Conservation (phyloP, 2,113 vertebrate genomes). For the Martes martes region DNA sequence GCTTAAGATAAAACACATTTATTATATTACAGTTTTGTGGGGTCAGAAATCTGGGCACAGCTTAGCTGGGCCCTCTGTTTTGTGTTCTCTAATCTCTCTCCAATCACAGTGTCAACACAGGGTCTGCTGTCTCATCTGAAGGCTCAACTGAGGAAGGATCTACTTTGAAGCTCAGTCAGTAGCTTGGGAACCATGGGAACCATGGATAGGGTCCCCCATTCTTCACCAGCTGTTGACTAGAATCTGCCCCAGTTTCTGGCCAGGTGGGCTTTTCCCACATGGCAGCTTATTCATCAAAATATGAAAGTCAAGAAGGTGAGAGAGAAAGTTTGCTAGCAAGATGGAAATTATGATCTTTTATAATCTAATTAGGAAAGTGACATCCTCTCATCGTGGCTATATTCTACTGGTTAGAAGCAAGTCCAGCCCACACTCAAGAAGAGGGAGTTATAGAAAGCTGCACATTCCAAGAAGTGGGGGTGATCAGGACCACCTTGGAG, state of each 20-base stretch:
- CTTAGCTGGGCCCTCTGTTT: not conserved
- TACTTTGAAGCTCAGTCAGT: not conserved
- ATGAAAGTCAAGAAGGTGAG: not conserved
- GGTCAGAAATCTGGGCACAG: not conserved
- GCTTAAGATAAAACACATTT: not conserved
- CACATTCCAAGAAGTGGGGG: not conserved
- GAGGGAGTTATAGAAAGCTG: not conserved
- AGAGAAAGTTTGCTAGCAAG: not conserved
- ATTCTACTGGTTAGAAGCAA: not conserved
- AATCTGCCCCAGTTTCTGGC: not conserved
- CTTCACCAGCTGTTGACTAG: not conserved
- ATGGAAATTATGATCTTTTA: not conserved
- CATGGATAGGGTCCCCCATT: not conserved
- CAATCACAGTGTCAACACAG: not conserved
- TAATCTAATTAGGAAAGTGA: not conserved
- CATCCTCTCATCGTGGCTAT: not conserved
- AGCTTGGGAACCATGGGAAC: no score
- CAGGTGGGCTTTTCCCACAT: not conserved
- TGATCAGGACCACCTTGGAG: not conserved
- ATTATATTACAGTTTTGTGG: not conserved
- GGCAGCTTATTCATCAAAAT: not conserved
- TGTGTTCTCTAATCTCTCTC: not conserved
- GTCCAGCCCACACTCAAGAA: not conserved
- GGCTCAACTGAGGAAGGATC: not conserved
- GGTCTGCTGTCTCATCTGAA: not conserved